Evolutionary conservation across 37 sponge, comb jelly and placozoan species (phyloP), one percentile per base, ranked within the genome.

Genomic region (Aphrocallistes beatrix): DNA sequence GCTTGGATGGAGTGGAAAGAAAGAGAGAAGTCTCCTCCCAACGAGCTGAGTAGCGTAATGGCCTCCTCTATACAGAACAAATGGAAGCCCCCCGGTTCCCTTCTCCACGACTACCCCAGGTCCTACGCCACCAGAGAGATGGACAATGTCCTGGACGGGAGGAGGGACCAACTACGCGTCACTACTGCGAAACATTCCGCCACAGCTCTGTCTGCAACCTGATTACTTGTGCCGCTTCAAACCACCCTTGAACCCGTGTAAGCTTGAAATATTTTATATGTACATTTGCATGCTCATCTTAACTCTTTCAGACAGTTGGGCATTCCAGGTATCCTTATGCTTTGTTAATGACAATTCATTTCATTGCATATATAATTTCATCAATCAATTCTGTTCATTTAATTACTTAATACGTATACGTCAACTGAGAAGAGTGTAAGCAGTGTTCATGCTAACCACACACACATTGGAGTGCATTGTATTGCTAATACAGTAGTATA

Each of bases 1-100:
- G 75, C 75, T 32, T 60, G 75, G 75, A 6, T 60, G n/a, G 75
- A 60, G n/a, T 60, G 75, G 28, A 60, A 60, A 60, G 75, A 60
- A 13, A 30, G n/a, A 60, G 17, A 60, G 34, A 60, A 60, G 75
- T 3, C 25, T 19, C 25, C 1, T 3, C 75, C n/a, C 75, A 13
- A 3, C 3, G 75, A 60, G 34, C 21, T 60, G 6, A 60, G 3
- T 60, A 19, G 75, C 3, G n/a, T 60, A 13, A 3, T 19, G n/a
- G 8, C 21, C n/a, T 6, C 8, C n/a, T 60, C 75, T 1, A 21
- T 13, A 60, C 28, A 21, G 6, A 6, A 30, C 1, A 60, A 60
- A 13, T 60, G 75, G 75, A 60, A 60, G 75, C 75, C 75, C 34
- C 75, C 75, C 25, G 75, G 75, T 3, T 30, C 75, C 34, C n/a